Base-by-base conservation (phyloP, 2,797 vertebrate genomes). In the Basileuterus tristriatus region DNA sequence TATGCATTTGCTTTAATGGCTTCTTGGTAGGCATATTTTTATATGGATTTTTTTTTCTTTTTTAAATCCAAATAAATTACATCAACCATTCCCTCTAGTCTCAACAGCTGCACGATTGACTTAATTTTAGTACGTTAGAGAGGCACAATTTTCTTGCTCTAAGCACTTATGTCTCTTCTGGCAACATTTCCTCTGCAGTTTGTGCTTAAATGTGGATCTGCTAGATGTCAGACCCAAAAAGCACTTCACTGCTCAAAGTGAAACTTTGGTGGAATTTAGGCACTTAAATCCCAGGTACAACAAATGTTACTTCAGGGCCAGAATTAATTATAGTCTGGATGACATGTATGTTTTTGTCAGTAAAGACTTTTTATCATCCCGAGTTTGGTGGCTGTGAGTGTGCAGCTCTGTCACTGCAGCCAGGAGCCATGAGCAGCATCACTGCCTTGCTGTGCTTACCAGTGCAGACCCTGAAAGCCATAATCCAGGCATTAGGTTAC, bases 51-150 rank as follows among this genome's bases (percentile, higher is more conserved):
- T 39, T 77, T 80, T 77, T 82, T 74, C n/a, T 24, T 19, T 87
- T 77, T 83, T 37, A 6, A 92, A 80, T 88, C 74, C 81, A 92
- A 93, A 94, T 82, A 92, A 91, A 93, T 82, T 67, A 74, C 44
- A 82, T 76, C 63, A 95, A 32, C 70, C 52, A 52, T 87, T 83
- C 67, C 47, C 78, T 86, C 70, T 74, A 37, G 78, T 72, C 63
- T 89, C 79, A 72, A 50, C 58, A 94, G 72, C 69, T 90, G 80
- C 47, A 65, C 0, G 0, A 91, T 8, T 75, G 44, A 88, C 63
- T 92, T 71, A 89, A 88, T 72, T 82, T 90, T 69, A 78, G n/a
- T 30, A 13, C 1, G 22, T 76, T 59, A 67, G 60, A 87, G 87
- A 86, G 63, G 69, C 70, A 86, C 36, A 50, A 8, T 78, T 94